These are phyloP conservation scores for Bradypodion pumilum DNA, from an alignment of 2,797 vertebrate genomes.

Conservation along the genomic window DNA sequence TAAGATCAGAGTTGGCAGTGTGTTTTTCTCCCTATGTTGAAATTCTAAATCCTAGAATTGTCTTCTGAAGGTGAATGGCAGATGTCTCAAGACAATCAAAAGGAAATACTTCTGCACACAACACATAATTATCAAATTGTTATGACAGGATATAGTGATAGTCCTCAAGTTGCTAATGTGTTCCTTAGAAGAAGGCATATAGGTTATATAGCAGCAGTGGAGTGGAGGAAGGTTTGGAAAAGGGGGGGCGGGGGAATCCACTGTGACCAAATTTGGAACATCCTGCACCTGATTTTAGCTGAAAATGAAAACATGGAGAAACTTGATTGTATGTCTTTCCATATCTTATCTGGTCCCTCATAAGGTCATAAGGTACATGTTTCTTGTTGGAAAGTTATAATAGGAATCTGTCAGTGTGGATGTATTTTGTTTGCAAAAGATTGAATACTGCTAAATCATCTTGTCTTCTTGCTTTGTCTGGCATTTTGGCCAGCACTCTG, in stretches of 20 bases:
- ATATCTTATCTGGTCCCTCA: background rate
- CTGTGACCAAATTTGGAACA: background rate
- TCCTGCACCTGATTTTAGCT: background rate
- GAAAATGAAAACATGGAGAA: background rate
- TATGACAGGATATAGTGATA: too few relatives aligned
- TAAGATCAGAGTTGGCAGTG: background rate
- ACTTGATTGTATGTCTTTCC: background rate
- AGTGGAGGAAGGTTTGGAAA: background rate
- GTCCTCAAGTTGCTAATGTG: background rate
- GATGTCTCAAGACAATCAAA: background rate
- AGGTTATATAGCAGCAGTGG: background rate
- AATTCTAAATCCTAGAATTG: background rate
- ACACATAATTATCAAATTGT: too few relatives aligned
- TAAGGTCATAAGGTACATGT: background rate
- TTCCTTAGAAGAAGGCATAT: background rate
- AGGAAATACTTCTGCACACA: background rate
- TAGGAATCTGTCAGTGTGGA: background rate
- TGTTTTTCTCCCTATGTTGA: background rate
- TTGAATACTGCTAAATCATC: background rate
- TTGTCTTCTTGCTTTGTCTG: background rate
- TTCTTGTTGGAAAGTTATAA: background rate
- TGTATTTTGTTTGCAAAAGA: background rate
- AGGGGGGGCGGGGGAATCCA: background rate
- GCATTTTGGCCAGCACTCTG: background rate
- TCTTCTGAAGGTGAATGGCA: background rate